Percentiles rank a stretch among this genome's conserved stretches.
Conservation (phyloP, 2,113 vertebrate species). For the Platichthys stellatus region DNA sequence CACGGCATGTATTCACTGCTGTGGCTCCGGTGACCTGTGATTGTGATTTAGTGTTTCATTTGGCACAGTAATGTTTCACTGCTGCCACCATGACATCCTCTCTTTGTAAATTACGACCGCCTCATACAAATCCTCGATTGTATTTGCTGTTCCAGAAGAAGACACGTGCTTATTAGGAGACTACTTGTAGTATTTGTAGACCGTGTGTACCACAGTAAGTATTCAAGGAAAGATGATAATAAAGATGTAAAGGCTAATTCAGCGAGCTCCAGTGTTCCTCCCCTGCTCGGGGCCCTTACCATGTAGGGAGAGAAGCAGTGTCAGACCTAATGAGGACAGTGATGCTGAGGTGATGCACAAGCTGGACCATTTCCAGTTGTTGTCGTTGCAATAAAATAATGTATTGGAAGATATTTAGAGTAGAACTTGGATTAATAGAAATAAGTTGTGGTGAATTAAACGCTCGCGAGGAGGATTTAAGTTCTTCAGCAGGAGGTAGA, state of each 20-base stretch:
- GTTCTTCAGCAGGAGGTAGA: background rate
- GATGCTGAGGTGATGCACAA: slow-evolving; percentile 45
- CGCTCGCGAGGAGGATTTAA: slow-evolving; percentile 27
- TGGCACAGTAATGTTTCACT: background rate
- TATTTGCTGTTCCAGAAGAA: slow-evolving; percentile 7
- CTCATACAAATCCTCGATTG: background rate
- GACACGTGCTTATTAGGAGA: background rate
- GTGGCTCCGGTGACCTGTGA: background rate
- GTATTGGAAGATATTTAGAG: slow-evolving; percentile 28
- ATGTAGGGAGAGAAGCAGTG: slow-evolving; percentile 63
- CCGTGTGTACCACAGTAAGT: background rate
- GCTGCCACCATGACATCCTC: background rate
- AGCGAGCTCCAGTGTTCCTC: slow-evolving; percentile 24
- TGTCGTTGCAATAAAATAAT: slow-evolving; percentile 5
- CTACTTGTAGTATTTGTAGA: background rate
- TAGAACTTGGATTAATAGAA: slow-evolving; percentile 15
- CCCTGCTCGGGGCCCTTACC: slow-evolving; percentile 51
- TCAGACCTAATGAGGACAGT: slow-evolving; percentile 42
- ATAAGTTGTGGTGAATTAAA: background rate
- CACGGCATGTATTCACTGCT: background rate
- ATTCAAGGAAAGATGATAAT: background rate
- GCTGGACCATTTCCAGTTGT: slow-evolving; percentile 51
- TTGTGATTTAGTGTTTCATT: slow-evolving; percentile 12
- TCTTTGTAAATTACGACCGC: slow-evolving; percentile 10
- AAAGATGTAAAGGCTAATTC: background rate